Conservation (phyloP, 2,113 vertebrate genomes). For the Shinisaurus crocodilurus region DNA sequence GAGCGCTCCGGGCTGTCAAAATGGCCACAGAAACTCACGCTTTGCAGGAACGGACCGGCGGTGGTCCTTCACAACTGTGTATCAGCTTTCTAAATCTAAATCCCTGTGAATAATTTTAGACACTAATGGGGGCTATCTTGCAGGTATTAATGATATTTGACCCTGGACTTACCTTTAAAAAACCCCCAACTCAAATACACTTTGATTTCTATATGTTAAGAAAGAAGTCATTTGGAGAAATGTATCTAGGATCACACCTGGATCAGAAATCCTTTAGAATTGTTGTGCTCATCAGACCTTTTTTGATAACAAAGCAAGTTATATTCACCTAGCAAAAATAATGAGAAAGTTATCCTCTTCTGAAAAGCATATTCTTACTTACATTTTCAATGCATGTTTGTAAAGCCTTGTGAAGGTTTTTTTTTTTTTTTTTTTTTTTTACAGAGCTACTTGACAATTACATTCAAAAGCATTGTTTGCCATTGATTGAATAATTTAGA, state of each 20-base stretch:
- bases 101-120: neutral
- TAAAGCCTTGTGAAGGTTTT: neutral
- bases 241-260: neutral
- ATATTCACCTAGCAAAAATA: neutral
- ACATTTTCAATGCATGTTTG: neutral
- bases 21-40: no score
- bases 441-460: neutral
- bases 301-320: neutral
- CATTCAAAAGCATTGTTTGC: neutral
- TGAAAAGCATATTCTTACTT: neutral
- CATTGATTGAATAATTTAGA: neutral
- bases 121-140: neutral
- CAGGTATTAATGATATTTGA: constrained; percentile 8
- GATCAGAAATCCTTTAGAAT: neutral
- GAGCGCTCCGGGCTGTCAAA: no score
- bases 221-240: constrained; percentile 8
- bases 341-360: neutral
- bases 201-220: neutral
- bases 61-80: no score
- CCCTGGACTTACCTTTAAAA: no score
- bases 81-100: neutral
- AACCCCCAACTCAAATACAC: neutral
- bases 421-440: neutral
- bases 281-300: neutral
- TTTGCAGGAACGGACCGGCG: no score